Percentiles rank a stretch among this genome's conserved stretches.
phyloP scores from a whole-genome alignment of 2,797 vertebrate genomes.

The Pelochelys cantorii region DNA sequence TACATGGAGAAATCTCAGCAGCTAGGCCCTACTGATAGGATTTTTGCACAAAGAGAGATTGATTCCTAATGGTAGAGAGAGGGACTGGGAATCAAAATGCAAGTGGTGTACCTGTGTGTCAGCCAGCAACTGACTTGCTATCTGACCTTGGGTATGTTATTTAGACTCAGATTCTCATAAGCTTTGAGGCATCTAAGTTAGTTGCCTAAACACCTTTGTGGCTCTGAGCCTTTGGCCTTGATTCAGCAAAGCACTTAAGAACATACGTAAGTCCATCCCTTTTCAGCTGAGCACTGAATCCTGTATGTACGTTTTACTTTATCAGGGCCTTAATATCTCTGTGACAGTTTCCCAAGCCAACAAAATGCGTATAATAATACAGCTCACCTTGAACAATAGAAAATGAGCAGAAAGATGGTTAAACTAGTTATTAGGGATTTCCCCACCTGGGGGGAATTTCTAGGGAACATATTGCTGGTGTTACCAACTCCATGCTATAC shows the following conservation, averaged over 20 bases:
- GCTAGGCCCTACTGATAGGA: background rate
- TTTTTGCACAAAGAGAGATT: background rate
- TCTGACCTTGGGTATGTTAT: background rate
- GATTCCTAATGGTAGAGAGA: background rate
- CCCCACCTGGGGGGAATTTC: conserved; percentile 9
- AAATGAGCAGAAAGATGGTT: background rate
- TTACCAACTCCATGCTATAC: background rate
- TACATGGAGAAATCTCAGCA: background rate
- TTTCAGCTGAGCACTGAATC: background rate
- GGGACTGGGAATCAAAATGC: background rate
- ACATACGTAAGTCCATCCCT: background rate
- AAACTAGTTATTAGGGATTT: background rate
- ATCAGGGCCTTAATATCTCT: background rate
- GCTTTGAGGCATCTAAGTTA: background rate
- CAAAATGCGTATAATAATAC: background rate
- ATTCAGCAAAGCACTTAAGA: background rate
- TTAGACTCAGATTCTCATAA: background rate
- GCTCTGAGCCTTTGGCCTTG: background rate
- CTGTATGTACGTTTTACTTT: background rate
- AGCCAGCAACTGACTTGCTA: background rate
- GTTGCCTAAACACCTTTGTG: background rate
- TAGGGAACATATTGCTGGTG: background rate
- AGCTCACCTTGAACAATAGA: background rate
- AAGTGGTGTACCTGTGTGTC: background rate
- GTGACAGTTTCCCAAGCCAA: background rate